A percentile compares a stretch with the other conserved stretches of the same genome.
phyloP scores from a whole-genome alignment of 2,797 vertebrate genomes.

The Halcyon smyrnensis region DNA sequence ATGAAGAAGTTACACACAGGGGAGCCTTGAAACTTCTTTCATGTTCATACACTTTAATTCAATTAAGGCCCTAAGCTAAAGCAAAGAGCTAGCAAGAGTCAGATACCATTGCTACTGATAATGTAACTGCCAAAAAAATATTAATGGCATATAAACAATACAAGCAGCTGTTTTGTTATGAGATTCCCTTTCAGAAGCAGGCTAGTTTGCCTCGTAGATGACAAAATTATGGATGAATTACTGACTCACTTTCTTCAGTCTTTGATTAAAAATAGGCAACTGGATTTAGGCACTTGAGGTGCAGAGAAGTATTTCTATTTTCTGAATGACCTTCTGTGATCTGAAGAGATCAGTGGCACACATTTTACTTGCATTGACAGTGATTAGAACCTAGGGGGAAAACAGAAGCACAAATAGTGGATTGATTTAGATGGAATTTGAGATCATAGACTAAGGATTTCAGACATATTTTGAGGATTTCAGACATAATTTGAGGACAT shows the following conservation, averaged over 20 bases:
- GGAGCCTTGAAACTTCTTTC: conserved; percentile 57
- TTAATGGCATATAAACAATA: conserved; percentile 36
- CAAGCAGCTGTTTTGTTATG: not conserved
- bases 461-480: not conserved
- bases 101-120: conserved; percentile 47
- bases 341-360: conserved; percentile 14
- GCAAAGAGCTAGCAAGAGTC: conserved; percentile 46
- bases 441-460: conserved; percentile 4
- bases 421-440: conserved; percentile 29
- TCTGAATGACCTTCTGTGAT: conserved; percentile 33
- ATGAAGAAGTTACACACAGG: conserved; percentile 15
- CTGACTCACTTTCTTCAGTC: not conserved
- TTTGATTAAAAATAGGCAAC: not conserved
- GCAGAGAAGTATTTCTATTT: conserved; percentile 17
- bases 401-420: conserved; percentile 31
- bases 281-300: not conserved
- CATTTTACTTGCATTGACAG: conserved; percentile 13
- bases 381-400: not conserved
- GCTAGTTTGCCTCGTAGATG: not conserved
- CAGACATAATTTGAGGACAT: not conserved
- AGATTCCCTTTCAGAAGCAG: not conserved
- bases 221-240: not conserved
- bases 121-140: conserved; percentile 43
- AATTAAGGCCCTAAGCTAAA: conserved; percentile 60
- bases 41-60: conserved; percentile 59